phyloP scores from a whole-genome alignment of 2,797 vertebrate species.

The Sebastes hopkinsi region DNA sequence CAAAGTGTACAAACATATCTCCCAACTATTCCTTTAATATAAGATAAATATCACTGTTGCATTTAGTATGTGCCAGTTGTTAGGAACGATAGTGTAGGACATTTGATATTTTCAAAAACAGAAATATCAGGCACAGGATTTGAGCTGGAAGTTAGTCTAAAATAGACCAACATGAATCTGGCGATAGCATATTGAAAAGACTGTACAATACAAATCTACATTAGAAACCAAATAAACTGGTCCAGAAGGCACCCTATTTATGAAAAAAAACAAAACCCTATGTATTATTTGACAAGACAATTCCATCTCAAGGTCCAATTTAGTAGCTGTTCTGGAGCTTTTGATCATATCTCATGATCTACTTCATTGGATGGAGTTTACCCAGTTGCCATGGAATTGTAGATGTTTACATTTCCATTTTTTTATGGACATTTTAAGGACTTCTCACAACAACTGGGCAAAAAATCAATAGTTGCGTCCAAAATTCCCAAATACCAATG shows the following conservation, averaged over 20 bases:
- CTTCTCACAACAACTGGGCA: too few relatives aligned
- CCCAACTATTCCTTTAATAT: not conserved
- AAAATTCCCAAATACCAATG: too few relatives aligned
- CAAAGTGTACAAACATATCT: not conserved
- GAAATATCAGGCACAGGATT: conserved; percentile 37
- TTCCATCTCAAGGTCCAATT: not conserved
- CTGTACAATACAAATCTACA: conserved; percentile 9
- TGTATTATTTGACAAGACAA: not conserved
- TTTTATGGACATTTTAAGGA: not conserved
- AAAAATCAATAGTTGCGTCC: too few relatives aligned
- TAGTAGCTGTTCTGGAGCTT: not conserved
- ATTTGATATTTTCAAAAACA: conserved; percentile 7
- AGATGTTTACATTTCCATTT: not conserved
- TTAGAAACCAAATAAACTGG: conserved; percentile 28
- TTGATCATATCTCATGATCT: not conserved
- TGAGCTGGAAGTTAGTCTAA: conserved; percentile 3
- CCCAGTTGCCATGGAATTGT: not conserved
- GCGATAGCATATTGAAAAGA: conserved; percentile 16
- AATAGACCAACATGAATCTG: conserved; percentile 26
- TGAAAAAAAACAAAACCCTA: not conserved
- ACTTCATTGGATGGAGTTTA: not conserved
- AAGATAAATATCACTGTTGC: not conserved
- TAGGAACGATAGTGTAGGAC: not conserved
- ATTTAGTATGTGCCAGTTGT: not conserved
- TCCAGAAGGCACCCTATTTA: conserved; percentile 58